Evolutionary conservation across 1,140 invertebrate genomes (phyloP).

Genomic region (Tyrophagus putrescentiae): DNA sequence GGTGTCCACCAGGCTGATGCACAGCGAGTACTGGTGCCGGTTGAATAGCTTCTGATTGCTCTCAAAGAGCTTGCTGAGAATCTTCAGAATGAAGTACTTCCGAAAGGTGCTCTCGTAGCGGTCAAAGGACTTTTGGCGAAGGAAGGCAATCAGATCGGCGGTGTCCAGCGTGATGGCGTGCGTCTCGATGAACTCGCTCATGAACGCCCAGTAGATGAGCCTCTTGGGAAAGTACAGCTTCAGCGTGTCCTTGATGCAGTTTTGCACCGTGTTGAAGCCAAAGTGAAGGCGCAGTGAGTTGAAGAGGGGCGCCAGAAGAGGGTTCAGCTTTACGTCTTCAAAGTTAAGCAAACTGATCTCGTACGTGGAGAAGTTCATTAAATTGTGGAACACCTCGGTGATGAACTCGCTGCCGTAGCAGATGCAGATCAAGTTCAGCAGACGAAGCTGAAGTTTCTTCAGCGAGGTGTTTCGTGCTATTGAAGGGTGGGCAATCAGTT

Average conservation of each 20-base stretch:
- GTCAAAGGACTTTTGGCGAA: slow-evolving; percentile 5
- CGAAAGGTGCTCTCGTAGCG: background rate
- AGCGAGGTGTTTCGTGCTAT: background rate
- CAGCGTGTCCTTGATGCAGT: slow-evolving; percentile 18
- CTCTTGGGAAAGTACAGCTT: slow-evolving; percentile 6
- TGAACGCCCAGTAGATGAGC: slow-evolving; percentile 17
- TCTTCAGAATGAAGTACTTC: slow-evolving; percentile 18
- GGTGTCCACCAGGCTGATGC: slow-evolving; percentile 11
- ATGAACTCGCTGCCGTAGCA: slow-evolving; percentile 17
- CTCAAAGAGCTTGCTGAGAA: slow-evolving; percentile 17
- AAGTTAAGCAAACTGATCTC: background rate
- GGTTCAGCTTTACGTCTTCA: background rate
- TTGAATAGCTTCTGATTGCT: background rate
- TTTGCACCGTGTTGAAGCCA: slow-evolving; percentile 10
- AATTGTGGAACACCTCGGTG: slow-evolving; percentile 17
- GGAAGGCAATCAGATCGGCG: background rate
- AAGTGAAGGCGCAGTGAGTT: slow-evolving; percentile 15
- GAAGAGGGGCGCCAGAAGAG: slow-evolving; percentile 4
- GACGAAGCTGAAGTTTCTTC: slow-evolving; percentile 15
- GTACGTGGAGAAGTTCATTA: slow-evolving; percentile 4
- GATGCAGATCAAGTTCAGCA: slow-evolving; percentile 19
- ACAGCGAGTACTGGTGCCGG: slow-evolving; percentile 20
- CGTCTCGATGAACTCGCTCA: slow-evolving; percentile 11
- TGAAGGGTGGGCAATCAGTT: background rate
- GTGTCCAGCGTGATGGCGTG: slow-evolving; percentile 11